Evolutionary conservation across 2,888 invertebrate species (phyloP).

Genomic region (Macrophya annulata): DNA sequence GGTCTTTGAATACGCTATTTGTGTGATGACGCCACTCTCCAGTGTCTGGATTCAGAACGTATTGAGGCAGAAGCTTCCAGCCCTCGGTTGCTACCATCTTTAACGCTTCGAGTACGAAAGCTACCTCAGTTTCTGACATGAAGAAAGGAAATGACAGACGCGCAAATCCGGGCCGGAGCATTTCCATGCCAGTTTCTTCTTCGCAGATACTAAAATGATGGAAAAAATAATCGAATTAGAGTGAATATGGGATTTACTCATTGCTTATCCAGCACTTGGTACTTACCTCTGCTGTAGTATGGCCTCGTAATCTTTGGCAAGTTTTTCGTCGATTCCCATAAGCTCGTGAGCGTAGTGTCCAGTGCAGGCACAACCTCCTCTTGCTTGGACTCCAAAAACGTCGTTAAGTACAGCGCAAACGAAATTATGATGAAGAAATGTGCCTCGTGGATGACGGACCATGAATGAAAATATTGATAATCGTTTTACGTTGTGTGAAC

Average conservation of each 20-base stretch:
- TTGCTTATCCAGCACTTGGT: neutral
- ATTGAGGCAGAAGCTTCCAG: conserved; percentile 94
- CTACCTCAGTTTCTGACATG: conserved; percentile 89
- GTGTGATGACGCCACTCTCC: conserved; percentile 95
- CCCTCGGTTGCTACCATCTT: conserved; percentile 94
- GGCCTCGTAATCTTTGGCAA: conserved; percentile 89
- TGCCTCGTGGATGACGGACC: conserved; percentile 90
- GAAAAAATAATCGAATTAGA: neutral
- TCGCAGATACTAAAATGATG: conserved; percentile 66
- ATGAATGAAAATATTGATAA: conserved; percentile 93
- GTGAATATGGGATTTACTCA: neutral
- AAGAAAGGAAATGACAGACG: conserved; percentile 93
- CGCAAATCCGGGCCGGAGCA: conserved; percentile 92
- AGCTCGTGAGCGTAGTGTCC: conserved; percentile 92
- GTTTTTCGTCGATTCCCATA: conserved; percentile 90
- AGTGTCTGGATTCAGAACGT: conserved; percentile 92
- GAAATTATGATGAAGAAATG: conserved; percentile 93
- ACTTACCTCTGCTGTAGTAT: conserved; percentile 83
- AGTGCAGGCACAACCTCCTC: conserved; percentile 91
- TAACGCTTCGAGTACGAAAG: conserved; percentile 91
- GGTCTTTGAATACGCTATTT: conserved; percentile 89
- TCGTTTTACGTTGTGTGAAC: conserved; percentile 84
- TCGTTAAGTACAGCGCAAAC: conserved; percentile 94
- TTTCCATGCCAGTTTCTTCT: conserved; percentile 83
- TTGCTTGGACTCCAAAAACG: conserved; percentile 94